phyloP scores from a whole-genome alignment of 2,888 invertebrate species.

The Malachius bipustulatus region DNA sequence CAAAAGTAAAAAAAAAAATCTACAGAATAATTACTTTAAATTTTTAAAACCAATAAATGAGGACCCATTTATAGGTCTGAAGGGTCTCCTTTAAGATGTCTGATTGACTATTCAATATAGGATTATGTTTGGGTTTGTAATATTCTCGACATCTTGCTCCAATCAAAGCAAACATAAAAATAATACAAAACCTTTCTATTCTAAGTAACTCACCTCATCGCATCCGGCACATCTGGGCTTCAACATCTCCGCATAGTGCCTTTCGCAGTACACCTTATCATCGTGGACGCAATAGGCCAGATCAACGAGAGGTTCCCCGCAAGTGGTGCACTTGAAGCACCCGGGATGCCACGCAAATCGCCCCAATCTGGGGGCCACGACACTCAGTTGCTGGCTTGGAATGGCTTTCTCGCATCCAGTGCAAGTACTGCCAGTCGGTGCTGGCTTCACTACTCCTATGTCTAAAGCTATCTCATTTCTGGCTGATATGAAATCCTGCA shows the following conservation, averaged over 20 bases:
- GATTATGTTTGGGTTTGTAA: too few relatives aligned
- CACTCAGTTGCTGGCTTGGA: slow-evolving; percentile 67
- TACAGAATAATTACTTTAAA: too few relatives aligned
- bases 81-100: too few relatives aligned
- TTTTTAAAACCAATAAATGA: too few relatives aligned
- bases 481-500: slow-evolving; percentile 80
- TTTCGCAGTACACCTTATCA: slow-evolving; percentile 78
- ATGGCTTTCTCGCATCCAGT: slow-evolving; percentile 71
- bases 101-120: too few relatives aligned
- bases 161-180: too few relatives aligned
- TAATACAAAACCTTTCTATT: too few relatives aligned
- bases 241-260: slow-evolving; percentile 92
- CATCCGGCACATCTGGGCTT: slow-evolving; percentile 94
- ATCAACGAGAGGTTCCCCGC: slow-evolving; percentile 89
- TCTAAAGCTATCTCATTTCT: slow-evolving; percentile 93
- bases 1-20: too few relatives aligned
- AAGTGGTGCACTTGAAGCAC: slow-evolving; percentile 83
- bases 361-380: slow-evolving; percentile 38
- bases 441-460: slow-evolving; percentile 52
- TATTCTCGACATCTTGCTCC: too few relatives aligned
- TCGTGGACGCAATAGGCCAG: slow-evolving; percentile 90
- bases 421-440: slow-evolving; percentile 50
- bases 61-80: too few relatives aligned
- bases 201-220: slow-evolving; percentile 81
- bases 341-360: slow-evolving; percentile 71